A percentile compares a stretch with the other conserved stretches of the same genome.
Evolutionary conservation across 2,113 vertebrate genomes (phyloP).

Genomic region (Quiscalus mexicanus): DNA sequence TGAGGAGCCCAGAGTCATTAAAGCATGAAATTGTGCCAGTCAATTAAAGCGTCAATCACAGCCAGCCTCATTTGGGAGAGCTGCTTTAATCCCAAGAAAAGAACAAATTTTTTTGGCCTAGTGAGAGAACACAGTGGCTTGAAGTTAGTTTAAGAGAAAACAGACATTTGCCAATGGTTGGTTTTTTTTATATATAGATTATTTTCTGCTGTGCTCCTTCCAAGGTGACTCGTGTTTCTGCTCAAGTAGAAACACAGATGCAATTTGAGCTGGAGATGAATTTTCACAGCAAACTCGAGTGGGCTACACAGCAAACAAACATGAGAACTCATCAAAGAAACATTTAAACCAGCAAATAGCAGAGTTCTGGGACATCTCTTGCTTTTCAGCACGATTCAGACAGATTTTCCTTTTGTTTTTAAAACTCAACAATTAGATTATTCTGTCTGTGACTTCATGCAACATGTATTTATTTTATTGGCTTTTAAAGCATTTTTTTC

Average conservation of each 20-base stretch:
- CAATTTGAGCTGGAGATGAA: background rate
- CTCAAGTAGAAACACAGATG: background rate
- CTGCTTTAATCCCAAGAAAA: constrained; percentile 50
- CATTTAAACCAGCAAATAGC: background rate
- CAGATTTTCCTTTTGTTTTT: background rate
- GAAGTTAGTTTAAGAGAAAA: background rate
- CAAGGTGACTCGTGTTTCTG: background rate
- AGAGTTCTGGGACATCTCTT: background rate
- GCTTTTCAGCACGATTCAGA: background rate
- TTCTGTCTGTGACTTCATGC: background rate
- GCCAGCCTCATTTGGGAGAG: constrained; percentile 29
- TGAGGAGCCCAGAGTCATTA: constrained; percentile 51
- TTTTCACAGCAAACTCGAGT: background rate
- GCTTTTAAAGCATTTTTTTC: background rate
- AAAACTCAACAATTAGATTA: background rate
- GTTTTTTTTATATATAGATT: background rate
- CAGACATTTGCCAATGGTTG: background rate
- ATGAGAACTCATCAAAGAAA: background rate
- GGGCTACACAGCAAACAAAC: background rate
- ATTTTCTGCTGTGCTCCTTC: background rate
- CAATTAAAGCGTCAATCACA: constrained; percentile 55
- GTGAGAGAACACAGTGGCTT: background rate
- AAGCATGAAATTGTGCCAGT: constrained; percentile 69
- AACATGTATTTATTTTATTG: background rate
- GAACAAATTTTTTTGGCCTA: background rate